phyloP scores from a whole-genome alignment of 2,888 invertebrate genomes.

The Cotesia congregata region DNA sequence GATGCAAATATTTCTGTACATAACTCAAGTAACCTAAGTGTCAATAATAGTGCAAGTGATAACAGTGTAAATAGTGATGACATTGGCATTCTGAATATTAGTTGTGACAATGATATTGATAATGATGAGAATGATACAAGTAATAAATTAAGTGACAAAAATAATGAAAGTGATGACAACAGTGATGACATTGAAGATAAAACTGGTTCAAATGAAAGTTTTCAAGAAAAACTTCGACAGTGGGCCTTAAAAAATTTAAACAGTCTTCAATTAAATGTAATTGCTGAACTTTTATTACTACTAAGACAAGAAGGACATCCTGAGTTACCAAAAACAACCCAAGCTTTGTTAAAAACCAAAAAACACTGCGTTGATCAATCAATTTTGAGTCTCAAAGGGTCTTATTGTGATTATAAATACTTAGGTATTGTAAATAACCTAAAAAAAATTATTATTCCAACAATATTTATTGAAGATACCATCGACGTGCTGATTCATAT shows the following conservation, averaged over 20 bases:
- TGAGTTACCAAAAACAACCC: too few species aligned
- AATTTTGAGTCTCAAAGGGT: neutral
- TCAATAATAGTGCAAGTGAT: too few species aligned
- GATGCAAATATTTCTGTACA: too few species aligned
- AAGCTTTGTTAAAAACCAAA: too few species aligned
- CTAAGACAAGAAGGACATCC: neutral
- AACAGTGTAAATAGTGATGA: too few species aligned
- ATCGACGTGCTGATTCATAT: neutral
- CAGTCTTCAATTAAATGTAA: conserved; percentile 7
- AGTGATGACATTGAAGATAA: conserved; percentile 7
- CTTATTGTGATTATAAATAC: neutral
- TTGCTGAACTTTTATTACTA: neutral
- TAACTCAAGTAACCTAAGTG: too few species aligned
- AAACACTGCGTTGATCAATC: too few species aligned
- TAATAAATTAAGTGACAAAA: neutral
- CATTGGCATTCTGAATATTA: too few species aligned
- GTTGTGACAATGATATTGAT: neutral
- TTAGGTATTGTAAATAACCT: neutral
- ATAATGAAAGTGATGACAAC: too few species aligned
- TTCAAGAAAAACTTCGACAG: conserved; percentile 3
- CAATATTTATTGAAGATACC: neutral
- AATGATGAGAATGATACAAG: neutral
- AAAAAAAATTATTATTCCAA: neutral
- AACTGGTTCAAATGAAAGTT: conserved; percentile 2
- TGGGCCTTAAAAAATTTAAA: conserved; percentile 14